These are phyloP conservation scores for Diuraphis noxia DNA, from an alignment of 1,140 invertebrate genomes.

Conservation along the genomic window DNA sequence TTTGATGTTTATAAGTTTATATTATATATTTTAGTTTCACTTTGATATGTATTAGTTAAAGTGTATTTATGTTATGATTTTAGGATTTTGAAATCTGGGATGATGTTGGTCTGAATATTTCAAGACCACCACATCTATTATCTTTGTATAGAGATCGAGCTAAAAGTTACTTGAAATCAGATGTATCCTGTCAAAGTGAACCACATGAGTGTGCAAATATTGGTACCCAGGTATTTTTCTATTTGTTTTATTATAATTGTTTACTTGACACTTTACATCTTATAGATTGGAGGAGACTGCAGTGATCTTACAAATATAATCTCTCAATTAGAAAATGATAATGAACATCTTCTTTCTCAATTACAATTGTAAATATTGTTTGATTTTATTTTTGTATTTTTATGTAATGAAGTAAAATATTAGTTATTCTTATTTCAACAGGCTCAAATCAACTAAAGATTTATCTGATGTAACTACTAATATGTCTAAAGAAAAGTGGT, in stretches of 20 bases:
- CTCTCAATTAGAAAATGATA: not conserved
- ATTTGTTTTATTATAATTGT: not conserved
- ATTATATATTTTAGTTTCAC: constrained; percentile 53
- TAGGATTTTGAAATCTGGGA: constrained; percentile 94
- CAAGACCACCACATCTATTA: constrained; percentile 76
- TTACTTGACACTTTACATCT: not conserved
- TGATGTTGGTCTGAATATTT: constrained; percentile 85
- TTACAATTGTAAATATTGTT: constrained; percentile 22
- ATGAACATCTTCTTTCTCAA: constrained; percentile 35
- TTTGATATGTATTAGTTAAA: not conserved
- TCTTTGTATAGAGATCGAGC: constrained; percentile 74
- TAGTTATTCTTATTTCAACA: constrained; percentile 9
- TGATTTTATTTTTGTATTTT: not conserved
- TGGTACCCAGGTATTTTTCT: constrained; percentile 19
- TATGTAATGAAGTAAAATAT: not conserved
- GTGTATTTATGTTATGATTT: not conserved
- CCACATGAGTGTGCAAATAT: not conserved
- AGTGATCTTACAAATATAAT: constrained; percentile 20
- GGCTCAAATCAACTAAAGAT: constrained; percentile 15
- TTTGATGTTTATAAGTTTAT: too few species aligned
- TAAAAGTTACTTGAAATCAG: constrained; percentile 41
- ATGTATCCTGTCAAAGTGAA: constrained; percentile 58
- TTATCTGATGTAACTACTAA: not conserved
- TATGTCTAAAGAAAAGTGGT: constrained; percentile 34
- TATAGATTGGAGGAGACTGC: not conserved